Evolutionary conservation across 2,113 vertebrate genomes (phyloP), one percentile per base, ranked within the genome.

Genomic region (Pungitius pungitius): DNA sequence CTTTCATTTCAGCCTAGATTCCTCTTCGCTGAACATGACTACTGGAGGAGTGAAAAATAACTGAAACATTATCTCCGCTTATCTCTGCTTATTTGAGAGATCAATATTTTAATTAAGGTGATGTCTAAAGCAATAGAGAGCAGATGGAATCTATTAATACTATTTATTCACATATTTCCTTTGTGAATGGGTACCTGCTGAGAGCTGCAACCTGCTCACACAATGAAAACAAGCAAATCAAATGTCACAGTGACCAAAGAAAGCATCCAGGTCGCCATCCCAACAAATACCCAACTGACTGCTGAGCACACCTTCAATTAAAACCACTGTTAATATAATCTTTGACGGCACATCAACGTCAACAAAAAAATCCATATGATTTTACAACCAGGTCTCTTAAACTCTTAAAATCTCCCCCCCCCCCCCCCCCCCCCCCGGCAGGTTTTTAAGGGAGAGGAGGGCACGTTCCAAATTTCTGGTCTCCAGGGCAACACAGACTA

Each of bases 361-460:
- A 40, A 24, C 27, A n/a, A 49, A 18, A 3, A 15, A 52, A 26
- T 2, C 9, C 66, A 12, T n/a, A 13, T 35, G 40, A 12, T 27
- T 40, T 62, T 20, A 57, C 40, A 60, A 55, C 27, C 43, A 58
- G 9, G 2, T 30, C 42, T 11, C 1, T 6, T 71, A 54, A 82
- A 69, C 40, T 57, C 37, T 37, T 8, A 13, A 6, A 5, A 30
- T 65, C n/a, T 51, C 4, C 35, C 47, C 35, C 15, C 61, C 66
- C 35, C 4, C 35, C 47, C 35, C 15, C 61, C 66, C 35, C 4
- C 35, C 47, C 35, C 15, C 61, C 66, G 33, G 3, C 87, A 99
- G 98, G 95, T 99, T 52, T 99, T 97, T 90, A 99, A 98, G 88
- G 97, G 98, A 91, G 97, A 98, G 74, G 97, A 99, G 47, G 94